Evolutionary conservation across 2,113 vertebrate genomes (phyloP).

Genomic region (Thamnophis sirtalis): DNA sequence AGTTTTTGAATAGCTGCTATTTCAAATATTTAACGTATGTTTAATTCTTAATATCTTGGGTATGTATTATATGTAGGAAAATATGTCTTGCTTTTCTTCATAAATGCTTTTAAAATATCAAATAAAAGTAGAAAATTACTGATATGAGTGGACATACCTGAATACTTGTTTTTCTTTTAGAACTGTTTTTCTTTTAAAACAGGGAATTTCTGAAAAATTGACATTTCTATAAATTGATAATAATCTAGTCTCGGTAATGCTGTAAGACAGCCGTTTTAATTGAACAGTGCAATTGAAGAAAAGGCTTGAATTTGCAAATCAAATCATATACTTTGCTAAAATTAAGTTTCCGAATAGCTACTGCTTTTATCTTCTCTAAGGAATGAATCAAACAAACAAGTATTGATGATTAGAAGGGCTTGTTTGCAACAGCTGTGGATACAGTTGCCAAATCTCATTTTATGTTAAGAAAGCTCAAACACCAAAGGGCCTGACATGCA

Average conservation of each 20-base stretch:
- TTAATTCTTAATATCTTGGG: not conserved
- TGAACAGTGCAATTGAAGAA: conserved; percentile 34
- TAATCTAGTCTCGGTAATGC: conserved; percentile 46
- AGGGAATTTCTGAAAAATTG: conserved; percentile 4
- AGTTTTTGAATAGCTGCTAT: not conserved
- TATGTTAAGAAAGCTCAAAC: conserved; percentile 43
- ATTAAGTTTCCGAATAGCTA: conserved; percentile 52
- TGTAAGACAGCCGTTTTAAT: conserved; percentile 45
- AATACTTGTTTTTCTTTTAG: not conserved
- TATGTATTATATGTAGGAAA: not conserved
- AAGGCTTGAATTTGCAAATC: conserved; percentile 50
- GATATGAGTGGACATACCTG: not conserved
- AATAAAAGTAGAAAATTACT: not conserved
- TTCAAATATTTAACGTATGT: not conserved
- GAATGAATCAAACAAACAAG: conserved; percentile 59
- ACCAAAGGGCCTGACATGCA: conserved; percentile 48
- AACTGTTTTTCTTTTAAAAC: not conserved
- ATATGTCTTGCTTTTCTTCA: not conserved
- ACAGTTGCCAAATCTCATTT: conserved; percentile 59
- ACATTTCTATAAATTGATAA: conserved; percentile 2
- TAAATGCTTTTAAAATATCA: not conserved
- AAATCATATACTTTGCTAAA: conserved; percentile 64
- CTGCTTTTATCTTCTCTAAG: conserved; percentile 52
- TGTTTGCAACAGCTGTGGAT: conserved; percentile 63
- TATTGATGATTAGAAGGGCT: conserved; percentile 59